A percentile compares a stretch with the other conserved stretches of the same genome.
Conservation (phyloP, 2,888 invertebrate genomes). For the Phasia obesa region DNA sequence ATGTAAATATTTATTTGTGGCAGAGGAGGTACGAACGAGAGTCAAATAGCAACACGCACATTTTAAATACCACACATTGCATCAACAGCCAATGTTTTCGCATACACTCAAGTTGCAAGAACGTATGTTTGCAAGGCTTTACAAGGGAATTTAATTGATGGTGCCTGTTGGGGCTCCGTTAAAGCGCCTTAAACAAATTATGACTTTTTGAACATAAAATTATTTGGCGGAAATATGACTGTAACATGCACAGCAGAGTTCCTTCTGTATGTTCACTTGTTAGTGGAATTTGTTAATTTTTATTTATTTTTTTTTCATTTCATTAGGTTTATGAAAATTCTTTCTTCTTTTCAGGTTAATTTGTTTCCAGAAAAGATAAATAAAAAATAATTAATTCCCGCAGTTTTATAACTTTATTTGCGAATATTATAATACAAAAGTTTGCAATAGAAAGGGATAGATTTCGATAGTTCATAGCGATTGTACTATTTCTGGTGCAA, state of each 20-base stretch:
- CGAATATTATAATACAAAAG: too few relatives aligned
- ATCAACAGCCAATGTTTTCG: constrained; percentile 2
- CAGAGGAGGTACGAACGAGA: constrained; percentile 40
- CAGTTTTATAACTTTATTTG: too few relatives aligned
- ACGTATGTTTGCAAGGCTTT: constrained; percentile 27
- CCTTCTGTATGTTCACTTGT: not conserved
- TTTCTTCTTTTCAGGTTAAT: constrained; percentile 1
- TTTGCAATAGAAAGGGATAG: too few relatives aligned
- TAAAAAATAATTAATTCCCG: too few relatives aligned
- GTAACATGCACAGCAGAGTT: constrained; percentile 42
- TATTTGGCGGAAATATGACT: constrained; percentile 62
- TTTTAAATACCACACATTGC: constrained; percentile 62
- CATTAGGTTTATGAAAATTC: not conserved
- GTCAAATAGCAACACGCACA: constrained; percentile 66
- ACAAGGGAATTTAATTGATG: constrained; percentile 42
- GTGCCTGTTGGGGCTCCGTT: constrained; percentile 1
- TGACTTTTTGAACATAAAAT: constrained; percentile 67
- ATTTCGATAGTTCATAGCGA: too few relatives aligned
- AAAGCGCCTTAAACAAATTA: constrained; percentile 64
- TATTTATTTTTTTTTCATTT: constrained; percentile 22
- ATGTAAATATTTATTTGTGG: constrained; percentile 17
- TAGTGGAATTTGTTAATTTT: constrained; percentile 10
- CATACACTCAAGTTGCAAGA: constrained; percentile 21
- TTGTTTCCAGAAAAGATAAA: not conserved
- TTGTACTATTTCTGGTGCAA: too few relatives aligned